Evolutionary conservation across 1,140 invertebrate species (phyloP).

Genomic region (Drosophila parvula): DNA sequence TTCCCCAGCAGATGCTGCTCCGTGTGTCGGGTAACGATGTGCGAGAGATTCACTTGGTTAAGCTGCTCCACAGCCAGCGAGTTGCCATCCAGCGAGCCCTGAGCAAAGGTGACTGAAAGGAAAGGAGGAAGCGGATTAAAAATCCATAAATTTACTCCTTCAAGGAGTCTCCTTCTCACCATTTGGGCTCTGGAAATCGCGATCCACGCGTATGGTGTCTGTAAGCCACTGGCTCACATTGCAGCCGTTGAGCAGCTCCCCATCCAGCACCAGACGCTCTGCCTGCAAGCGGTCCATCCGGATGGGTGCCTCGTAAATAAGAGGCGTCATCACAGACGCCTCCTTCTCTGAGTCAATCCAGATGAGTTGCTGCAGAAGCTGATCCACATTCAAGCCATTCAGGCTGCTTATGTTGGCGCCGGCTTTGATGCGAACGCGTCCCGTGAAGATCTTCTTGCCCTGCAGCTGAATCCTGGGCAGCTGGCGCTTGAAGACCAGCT

Average conservation of each 20-base stretch:
- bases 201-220: conserved; percentile 69
- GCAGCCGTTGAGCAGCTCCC: conserved; percentile 59
- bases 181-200: conserved; percentile 16
- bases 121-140: not conserved
- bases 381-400: conserved; percentile 45
- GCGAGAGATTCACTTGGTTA: conserved; percentile 62
- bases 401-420: conserved; percentile 52
- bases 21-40: conserved; percentile 65
- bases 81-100: conserved; percentile 64
- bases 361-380: conserved; percentile 52
- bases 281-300: conserved; percentile 15
- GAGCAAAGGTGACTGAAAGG: conserved; percentile 47
- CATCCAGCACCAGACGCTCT: conserved; percentile 23
- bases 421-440: conserved; percentile 53
- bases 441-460: conserved; percentile 64
- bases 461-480: conserved; percentile 4
- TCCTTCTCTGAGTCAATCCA: conserved; percentile 38
- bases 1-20: conserved; percentile 52
- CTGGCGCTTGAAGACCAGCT: conserved; percentile 59
- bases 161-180: conserved; percentile 12
- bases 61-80: conserved; percentile 45
- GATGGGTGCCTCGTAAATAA: conserved; percentile 50
- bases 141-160: too few relatives aligned
- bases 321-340: conserved; percentile 36
- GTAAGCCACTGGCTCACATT: conserved; percentile 63